Conservation (phyloP, 2,888 invertebrate genomes). For the Acrocyrtus sp. region DNA sequence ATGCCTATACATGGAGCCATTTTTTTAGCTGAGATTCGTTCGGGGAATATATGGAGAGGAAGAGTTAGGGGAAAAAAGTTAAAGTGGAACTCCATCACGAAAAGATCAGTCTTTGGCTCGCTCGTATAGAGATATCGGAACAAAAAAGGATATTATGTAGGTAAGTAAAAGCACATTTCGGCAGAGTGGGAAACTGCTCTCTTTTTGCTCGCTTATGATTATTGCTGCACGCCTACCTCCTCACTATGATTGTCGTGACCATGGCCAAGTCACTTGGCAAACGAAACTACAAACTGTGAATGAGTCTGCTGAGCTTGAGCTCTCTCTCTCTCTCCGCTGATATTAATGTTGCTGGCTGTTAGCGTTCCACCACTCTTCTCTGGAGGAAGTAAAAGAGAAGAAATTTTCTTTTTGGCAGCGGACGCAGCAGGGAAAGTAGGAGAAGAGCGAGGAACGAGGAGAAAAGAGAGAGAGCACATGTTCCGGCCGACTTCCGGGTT, state of each 20-base stretch:
- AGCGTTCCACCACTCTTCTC: slow-evolving; percentile 12
- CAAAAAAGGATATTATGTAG: slow-evolving; percentile 8
- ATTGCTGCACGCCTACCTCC: slow-evolving; percentile 29
- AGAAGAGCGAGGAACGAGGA: slow-evolving; percentile 38
- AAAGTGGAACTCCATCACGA: slow-evolving; percentile 42
- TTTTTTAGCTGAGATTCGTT: neutral
- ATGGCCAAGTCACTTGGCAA: slow-evolving; percentile 52
- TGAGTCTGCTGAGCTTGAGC: slow-evolving; percentile 29
- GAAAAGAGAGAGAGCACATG: slow-evolving; percentile 54
- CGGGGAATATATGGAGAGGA: neutral
- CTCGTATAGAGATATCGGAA: neutral
- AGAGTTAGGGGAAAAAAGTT: slow-evolving; percentile 23
- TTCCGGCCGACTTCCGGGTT: slow-evolving; percentile 55
- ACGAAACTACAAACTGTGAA: slow-evolving; percentile 49
- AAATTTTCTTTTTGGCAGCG: slow-evolving; percentile 44
- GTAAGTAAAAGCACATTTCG: slow-evolving; percentile 13
- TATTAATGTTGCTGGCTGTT: slow-evolving; percentile 24
- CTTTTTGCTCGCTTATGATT: slow-evolving; percentile 40
- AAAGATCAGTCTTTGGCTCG: slow-evolving; percentile 19
- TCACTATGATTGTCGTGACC: slow-evolving; percentile 41
- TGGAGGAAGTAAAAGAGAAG: slow-evolving; percentile 40
- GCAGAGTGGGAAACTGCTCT: slow-evolving; percentile 41
- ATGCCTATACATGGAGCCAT: slow-evolving; percentile 17
- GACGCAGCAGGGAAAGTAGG: slow-evolving; percentile 43
- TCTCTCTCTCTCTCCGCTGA: neutral